phyloP scores from a whole-genome alignment of 2,797 vertebrate species.

The Lindbergichthys nudifrons region DNA sequence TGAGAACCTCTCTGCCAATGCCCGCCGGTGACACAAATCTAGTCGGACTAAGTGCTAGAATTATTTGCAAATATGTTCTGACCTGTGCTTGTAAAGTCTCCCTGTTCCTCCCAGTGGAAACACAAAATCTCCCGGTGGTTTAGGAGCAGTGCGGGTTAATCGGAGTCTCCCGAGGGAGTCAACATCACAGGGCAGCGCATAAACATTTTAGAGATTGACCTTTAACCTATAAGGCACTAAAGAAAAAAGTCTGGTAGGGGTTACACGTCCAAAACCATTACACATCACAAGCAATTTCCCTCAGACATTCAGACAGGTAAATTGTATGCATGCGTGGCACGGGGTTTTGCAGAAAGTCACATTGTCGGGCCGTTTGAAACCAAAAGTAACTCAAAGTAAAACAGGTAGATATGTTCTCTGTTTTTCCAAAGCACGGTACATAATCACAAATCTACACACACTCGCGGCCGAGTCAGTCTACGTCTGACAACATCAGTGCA shows the following conservation, averaged over 20 bases:
- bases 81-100: conserved; percentile 14
- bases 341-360: background rate
- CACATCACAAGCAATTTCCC: conserved; percentile 48
- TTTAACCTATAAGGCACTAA: conserved; percentile 59
- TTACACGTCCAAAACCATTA: conserved; percentile 62
- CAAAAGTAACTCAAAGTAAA: conserved; percentile 34
- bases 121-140: conserved; percentile 61
- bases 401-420: conserved; percentile 30
- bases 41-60: conserved; percentile 12
- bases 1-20: background rate
- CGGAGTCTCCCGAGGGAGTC: conserved; percentile 49
- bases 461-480: conserved; percentile 41
- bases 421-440: conserved; percentile 7
- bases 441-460: conserved; percentile 13
- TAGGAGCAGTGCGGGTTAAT: conserved; percentile 56
- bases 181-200: conserved; percentile 62
- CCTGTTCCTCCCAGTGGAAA: conserved; percentile 50
- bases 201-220: conserved; percentile 82
- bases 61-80: conserved; percentile 7
- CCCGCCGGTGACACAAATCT: conserved; percentile 1
- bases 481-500: conserved; percentile 73
- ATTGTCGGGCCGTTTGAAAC: background rate
- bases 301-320: conserved; percentile 55
- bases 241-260: conserved; percentile 45
- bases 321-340: conserved; percentile 9